Base-by-base conservation (phyloP, 1,140 invertebrate genomes). In the Sinonovacula constricta region DNA sequence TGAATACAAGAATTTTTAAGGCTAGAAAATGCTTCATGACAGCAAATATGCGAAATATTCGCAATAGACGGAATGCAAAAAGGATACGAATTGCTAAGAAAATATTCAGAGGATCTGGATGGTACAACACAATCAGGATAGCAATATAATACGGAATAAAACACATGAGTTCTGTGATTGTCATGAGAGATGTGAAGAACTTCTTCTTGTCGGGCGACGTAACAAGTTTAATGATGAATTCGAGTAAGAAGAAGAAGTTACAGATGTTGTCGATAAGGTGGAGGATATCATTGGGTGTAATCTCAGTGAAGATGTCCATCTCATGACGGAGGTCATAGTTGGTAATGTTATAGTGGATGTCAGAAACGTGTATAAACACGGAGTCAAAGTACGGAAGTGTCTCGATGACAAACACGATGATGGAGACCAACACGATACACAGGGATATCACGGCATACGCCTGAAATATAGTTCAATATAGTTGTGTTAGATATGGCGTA, bases 131-230 rank as follows among this genome's bases (percentile, higher is more conserved):
- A 15, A 84, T 51, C 18, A 77, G 57, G 18, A 85, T 68, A 26
- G 79, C 85, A 26, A 83, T 81, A 57, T 85, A 87, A 39, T 86
- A 87, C 4, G 86, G 86, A n/a, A 87, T 70, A 3, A 87, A 33
- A 56, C 83, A 85, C 1, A 83, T n/a, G n/a, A 85, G 15, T 68
- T 87, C 86, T 14, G 83, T 80, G 7, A 85, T 51, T 1, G 81
- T 81, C 45, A 79, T 68, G 5, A 81, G 80, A 62, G 51, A 59
- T 54, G 54, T 67, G 84, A 60, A 88, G 54, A 51, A 92, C 80
- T 91, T 89, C 31, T 88, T 88, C 22, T 91, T 81, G 63, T 91
- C 89, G 28, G 91, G 83, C 18, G 87, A 82, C 22, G 81, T 79
- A 18, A 83, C 69, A 22, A 89, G 75, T 75, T 91, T 92, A 54